Evolutionary conservation across 2,888 invertebrate genomes (phyloP).

Genomic region (Brachynemurus nebulosus): DNA sequence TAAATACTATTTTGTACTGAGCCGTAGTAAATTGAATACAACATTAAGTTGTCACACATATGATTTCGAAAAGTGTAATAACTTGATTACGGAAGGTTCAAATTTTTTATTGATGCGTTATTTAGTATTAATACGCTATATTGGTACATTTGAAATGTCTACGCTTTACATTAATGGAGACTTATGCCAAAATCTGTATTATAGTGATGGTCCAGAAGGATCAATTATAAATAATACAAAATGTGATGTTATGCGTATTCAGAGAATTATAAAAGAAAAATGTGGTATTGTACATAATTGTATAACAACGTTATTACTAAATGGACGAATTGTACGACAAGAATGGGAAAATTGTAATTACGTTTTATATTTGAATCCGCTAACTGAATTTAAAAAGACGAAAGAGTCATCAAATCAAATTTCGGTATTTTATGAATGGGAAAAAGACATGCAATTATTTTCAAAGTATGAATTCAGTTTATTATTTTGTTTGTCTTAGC

Average conservation of each 20-base stretch:
- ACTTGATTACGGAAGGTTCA: slow-evolving; percentile 46
- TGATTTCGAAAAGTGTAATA: slow-evolving; percentile 33
- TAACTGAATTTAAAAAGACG: slow-evolving; percentile 26
- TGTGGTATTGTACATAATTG: slow-evolving; percentile 38
- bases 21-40: slow-evolving; percentile 33
- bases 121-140: slow-evolving; percentile 37
- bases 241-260: slow-evolving; percentile 41
- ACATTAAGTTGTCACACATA: slow-evolving; percentile 37
- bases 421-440: slow-evolving; percentile 36
- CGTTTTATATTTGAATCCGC: slow-evolving; percentile 42
- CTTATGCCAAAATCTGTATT: slow-evolving; percentile 43
- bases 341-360: slow-evolving; percentile 45
- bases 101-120: slow-evolving; percentile 46
- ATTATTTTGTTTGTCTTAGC: no score
- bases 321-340: slow-evolving; percentile 43
- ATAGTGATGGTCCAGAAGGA: slow-evolving; percentile 37
- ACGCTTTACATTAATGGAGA: slow-evolving; percentile 44
- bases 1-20: slow-evolving; percentile 39
- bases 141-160: slow-evolving; percentile 39
- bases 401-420: slow-evolving; percentile 24
- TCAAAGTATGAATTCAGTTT: no score
- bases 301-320: slow-evolving; percentile 38
- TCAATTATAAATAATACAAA: slow-evolving; percentile 37
- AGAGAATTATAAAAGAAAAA: slow-evolving; percentile 42
- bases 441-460: slow-evolving; percentile 42